Conservation (phyloP, 2,888 invertebrate genomes). For the Amphipyra tragopoginis region DNA sequence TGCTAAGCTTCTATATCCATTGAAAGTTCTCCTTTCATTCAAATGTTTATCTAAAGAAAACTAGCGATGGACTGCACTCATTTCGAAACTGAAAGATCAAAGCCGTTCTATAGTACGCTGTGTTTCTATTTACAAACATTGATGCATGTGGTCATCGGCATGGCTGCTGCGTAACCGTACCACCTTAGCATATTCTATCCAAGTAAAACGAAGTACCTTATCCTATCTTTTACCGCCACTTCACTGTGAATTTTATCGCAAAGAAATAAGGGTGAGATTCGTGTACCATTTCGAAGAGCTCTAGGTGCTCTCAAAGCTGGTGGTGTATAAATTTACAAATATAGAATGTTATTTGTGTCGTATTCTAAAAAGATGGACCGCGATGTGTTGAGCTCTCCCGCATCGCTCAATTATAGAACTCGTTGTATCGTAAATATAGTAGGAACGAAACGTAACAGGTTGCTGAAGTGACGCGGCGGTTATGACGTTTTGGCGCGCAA, state of each 20-base stretch:
- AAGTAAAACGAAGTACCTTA: constrained; percentile 74
- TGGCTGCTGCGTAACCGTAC: constrained; percentile 87
- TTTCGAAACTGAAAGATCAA: constrained; percentile 71
- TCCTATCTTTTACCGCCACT: constrained; percentile 45
- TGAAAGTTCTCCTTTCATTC: constrained; percentile 56
- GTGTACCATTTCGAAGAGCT: constrained; percentile 58
- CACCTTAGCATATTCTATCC: constrained; percentile 83
- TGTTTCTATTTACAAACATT: constrained; percentile 89
- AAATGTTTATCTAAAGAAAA: constrained; percentile 59
- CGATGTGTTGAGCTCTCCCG: constrained; percentile 90
- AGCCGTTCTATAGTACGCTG: constrained; percentile 75
- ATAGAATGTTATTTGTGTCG: constrained; percentile 90
- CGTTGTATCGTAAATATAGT: constrained; percentile 79
- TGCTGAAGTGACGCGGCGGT: constrained; percentile 64
- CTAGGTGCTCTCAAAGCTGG: constrained; percentile 80
- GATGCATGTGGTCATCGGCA: constrained; percentile 90
- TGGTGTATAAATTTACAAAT: constrained; percentile 88
- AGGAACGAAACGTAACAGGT: constrained; percentile 76
- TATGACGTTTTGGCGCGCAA: constrained; percentile 70
- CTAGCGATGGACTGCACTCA: constrained; percentile 70
- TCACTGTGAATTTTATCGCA: constrained; percentile 65
- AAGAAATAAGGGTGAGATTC: constrained; percentile 70
- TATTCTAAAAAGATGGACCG: constrained; percentile 90
- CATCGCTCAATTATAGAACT: constrained; percentile 89
- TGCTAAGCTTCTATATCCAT: constrained; percentile 64